Evolutionary conservation across 2,113 vertebrate genomes (phyloP).

Genomic region (sheep (Ovis aries)): DNA sequence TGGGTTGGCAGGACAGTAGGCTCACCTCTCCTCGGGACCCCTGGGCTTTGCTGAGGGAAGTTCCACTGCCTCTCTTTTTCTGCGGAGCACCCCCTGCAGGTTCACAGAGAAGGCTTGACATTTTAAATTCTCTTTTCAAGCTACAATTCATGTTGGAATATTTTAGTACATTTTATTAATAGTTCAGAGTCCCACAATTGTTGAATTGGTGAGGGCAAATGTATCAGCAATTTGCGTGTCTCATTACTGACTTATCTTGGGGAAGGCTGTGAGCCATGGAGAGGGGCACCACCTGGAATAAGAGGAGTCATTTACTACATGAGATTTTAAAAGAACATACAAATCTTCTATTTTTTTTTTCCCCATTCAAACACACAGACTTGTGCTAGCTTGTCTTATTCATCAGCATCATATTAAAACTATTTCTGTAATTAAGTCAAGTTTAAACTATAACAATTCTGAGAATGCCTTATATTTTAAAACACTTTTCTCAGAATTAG

Average conservation of each 20-base stretch:
- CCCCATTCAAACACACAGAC: not conserved
- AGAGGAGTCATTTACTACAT: not conserved
- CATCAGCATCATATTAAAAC: not conserved
- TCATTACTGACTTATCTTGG: not conserved
- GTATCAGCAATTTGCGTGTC: not conserved
- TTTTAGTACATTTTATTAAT: not conserved
- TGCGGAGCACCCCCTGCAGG: not conserved
- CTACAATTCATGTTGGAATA: not conserved
- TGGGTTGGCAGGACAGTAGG: no score
- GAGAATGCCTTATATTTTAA: not conserved
- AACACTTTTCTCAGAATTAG: not conserved
- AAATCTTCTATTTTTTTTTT: not conserved
- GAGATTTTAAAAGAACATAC: not conserved
- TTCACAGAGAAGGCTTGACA: not conserved
- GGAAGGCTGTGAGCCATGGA: not conserved
- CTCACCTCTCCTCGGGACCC: no score
- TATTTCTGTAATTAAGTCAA: not conserved
- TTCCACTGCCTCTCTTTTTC: no score
- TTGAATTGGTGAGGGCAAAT: not conserved
- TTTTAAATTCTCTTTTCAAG: not conserved
- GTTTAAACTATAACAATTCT: not conserved
- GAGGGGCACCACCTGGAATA: not conserved
- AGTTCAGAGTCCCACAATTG: not conserved
- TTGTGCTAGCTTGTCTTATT: not conserved
- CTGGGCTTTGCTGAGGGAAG: no score